Percentiles rank a stretch among this genome's conserved stretches.
Evolutionary conservation across 2,113 vertebrate species (phyloP).

Genomic region (Leuciscus idus): DNA sequence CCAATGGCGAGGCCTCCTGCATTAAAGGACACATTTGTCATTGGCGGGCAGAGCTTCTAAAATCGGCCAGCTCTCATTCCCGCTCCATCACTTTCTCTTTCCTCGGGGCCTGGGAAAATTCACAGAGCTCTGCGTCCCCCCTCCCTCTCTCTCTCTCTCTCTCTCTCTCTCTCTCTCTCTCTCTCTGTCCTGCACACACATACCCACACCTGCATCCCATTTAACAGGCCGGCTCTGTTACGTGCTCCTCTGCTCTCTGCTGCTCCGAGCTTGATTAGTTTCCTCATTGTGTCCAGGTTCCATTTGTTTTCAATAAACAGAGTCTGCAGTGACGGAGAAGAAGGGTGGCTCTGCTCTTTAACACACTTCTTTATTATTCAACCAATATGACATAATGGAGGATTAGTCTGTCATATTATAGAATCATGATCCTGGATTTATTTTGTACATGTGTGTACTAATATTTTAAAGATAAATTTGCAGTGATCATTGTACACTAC

Average conservation of each 20-base stretch:
- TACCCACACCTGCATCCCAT: constrained; percentile 61
- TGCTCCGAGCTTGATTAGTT: constrained; percentile 54
- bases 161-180: background rate
- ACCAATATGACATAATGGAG: constrained; percentile 9
- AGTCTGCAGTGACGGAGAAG: constrained; percentile 10
- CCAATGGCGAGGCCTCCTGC: constrained; percentile 32
- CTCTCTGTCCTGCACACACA: constrained; percentile 21
- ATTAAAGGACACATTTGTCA: constrained; percentile 66
- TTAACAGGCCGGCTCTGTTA: constrained; percentile 47
- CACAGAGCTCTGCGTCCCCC: constrained; percentile 9
- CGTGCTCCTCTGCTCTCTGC: constrained; percentile 1
- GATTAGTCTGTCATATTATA: background rate
- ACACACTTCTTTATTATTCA: constrained; percentile 17
- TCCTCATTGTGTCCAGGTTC: constrained; percentile 50
- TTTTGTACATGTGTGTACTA: background rate
- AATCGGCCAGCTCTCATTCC: constrained; percentile 49
- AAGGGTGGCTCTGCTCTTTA: background rate
- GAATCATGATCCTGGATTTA: background rate
- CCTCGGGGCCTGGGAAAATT: constrained; percentile 55
- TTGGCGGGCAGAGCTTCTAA: constrained; percentile 55
- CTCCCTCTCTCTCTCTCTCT: no score
- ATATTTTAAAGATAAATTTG: background rate
- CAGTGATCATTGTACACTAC: background rate
- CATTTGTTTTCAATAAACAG: constrained; percentile 56
- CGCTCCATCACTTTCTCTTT: constrained; percentile 47